phyloP scores from a whole-genome alignment of 2,888 invertebrate genomes.

The Anaspis maculata region DNA sequence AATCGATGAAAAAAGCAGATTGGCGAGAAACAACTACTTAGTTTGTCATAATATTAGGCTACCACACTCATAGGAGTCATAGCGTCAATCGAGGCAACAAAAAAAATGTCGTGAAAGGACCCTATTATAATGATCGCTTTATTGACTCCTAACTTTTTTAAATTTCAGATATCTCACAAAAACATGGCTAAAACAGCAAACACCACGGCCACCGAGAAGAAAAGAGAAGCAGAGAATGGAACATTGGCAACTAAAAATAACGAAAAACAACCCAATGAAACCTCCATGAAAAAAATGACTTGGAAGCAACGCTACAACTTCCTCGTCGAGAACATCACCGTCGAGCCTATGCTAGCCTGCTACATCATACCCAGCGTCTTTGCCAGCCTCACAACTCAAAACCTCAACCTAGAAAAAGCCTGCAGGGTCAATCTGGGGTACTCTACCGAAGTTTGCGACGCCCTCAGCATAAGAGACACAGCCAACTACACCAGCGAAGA shows the following conservation, averaged over 20 bases:
- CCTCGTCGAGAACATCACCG: slow-evolving; percentile 59
- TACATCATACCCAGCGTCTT: slow-evolving; percentile 58
- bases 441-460: slow-evolving; percentile 65
- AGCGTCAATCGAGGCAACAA: not conserved
- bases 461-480: slow-evolving; percentile 65
- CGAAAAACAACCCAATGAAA: too few relatives aligned
- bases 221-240: slow-evolving; percentile 18
- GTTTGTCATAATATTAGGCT: too few relatives aligned
- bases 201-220: not conserved
- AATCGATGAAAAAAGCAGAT: too few relatives aligned
- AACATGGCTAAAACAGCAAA: slow-evolving; percentile 7
- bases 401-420: slow-evolving; percentile 78
- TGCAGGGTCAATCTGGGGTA: slow-evolving; percentile 74
- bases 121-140: not conserved
- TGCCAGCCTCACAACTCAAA: slow-evolving; percentile 73
- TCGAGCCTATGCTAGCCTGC: slow-evolving; percentile 67
- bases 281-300: slow-evolving; percentile 37
- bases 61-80: too few relatives aligned
- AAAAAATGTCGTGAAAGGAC: not conserved
- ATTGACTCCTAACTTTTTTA: too few relatives aligned
- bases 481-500: slow-evolving; percentile 56
- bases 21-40: too few relatives aligned
- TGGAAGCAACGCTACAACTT: slow-evolving; percentile 49
- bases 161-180: too few relatives aligned
- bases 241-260: too few relatives aligned